These are phyloP conservation scores for Meandrusa payeni DNA, from an alignment of 2,888 invertebrate species.

Conservation along the genomic window DNA sequence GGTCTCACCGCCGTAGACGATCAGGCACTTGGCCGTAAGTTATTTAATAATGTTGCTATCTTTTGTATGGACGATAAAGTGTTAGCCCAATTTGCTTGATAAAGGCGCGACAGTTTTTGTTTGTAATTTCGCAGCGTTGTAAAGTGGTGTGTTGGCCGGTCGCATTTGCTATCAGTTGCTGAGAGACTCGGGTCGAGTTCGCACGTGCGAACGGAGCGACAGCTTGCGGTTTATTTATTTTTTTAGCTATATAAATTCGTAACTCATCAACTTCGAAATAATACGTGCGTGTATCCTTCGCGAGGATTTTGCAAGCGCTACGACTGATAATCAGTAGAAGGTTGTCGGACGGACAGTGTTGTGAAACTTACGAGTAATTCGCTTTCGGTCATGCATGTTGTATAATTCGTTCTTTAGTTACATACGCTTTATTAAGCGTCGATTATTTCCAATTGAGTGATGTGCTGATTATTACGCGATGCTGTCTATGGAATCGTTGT, in stretches of 20 bases:
- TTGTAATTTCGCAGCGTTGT: constrained; percentile 45
- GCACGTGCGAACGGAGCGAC: constrained; percentile 33
- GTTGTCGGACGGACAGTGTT: constrained; percentile 51
- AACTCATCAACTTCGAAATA: constrained; percentile 47
- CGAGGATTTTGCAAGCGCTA: constrained; percentile 59
- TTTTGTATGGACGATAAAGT: neutral
- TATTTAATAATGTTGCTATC: no score
- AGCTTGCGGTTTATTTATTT: constrained; percentile 31
- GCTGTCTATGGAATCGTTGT: constrained; percentile 79
- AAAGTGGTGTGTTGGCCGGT: constrained; percentile 34
- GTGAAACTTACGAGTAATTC: constrained; percentile 52
- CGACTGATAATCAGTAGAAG: constrained; percentile 39
- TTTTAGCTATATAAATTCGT: constrained; percentile 44
- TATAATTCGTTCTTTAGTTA: constrained; percentile 13
- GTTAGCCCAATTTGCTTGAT: constrained; percentile 26
- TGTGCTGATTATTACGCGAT: constrained; percentile 43
- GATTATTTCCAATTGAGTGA: constrained; percentile 20
- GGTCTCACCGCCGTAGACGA: constrained; percentile 82
- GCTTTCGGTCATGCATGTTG: constrained; percentile 33
- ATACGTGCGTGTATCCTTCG: constrained; percentile 40
- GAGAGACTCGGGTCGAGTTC: constrained; percentile 44
- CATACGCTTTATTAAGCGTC: constrained; percentile 13
- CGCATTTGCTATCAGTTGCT: constrained; percentile 20
- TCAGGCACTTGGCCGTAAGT: constrained; percentile 96
- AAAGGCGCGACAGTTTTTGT: constrained; percentile 43